Percentiles rank a stretch among this genome's conserved stretches.
phyloP scores from a whole-genome alignment of 2,888 invertebrate species.

The Scaptomyza caliginosa region DNA sequence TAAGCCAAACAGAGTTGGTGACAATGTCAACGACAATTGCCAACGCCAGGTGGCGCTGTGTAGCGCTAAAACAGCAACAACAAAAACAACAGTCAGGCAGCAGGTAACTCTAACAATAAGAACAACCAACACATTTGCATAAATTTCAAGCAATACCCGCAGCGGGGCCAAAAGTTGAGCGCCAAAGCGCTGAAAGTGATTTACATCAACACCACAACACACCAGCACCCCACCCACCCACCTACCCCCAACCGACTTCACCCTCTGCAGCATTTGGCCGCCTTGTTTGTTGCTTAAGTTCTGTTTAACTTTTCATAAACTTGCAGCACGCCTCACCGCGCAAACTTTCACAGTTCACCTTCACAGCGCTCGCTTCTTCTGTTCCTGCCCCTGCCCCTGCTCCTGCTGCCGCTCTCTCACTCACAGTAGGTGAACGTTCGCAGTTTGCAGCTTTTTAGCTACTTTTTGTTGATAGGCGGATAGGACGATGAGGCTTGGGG shows the following conservation, averaged over 20 bases:
- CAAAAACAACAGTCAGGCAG: constrained; percentile 12
- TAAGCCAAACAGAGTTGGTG: constrained; percentile 51
- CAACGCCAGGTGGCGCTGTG: constrained; percentile 61
- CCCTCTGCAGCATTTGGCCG: constrained; percentile 27
- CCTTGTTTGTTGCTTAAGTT: constrained; percentile 71
- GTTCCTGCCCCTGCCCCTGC: not conserved
- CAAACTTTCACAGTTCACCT: too few relatives aligned
- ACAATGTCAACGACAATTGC: constrained; percentile 75
- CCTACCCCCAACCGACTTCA: not conserved
- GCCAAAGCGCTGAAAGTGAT: constrained; percentile 67
- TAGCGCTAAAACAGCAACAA: constrained; percentile 44
- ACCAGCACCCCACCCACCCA: not conserved
- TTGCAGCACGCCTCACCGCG: constrained; percentile 56
- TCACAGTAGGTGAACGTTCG: constrained; percentile 11
- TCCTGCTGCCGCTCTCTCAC: too few relatives aligned
- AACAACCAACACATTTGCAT: constrained; percentile 73
- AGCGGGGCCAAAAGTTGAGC: constrained; percentile 65
- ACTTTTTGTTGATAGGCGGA: constrained; percentile 13
- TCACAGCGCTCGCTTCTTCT: not conserved
- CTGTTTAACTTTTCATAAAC: constrained; percentile 78
- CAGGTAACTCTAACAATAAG: constrained; percentile 39
- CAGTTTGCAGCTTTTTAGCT: constrained; percentile 47
- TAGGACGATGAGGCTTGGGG: constrained; percentile 15
- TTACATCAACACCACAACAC: constrained; percentile 63
- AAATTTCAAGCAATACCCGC: constrained; percentile 61